phyloP scores from a whole-genome alignment of 1,140 invertebrate genomes.

The Drosophila bipectinata region DNA sequence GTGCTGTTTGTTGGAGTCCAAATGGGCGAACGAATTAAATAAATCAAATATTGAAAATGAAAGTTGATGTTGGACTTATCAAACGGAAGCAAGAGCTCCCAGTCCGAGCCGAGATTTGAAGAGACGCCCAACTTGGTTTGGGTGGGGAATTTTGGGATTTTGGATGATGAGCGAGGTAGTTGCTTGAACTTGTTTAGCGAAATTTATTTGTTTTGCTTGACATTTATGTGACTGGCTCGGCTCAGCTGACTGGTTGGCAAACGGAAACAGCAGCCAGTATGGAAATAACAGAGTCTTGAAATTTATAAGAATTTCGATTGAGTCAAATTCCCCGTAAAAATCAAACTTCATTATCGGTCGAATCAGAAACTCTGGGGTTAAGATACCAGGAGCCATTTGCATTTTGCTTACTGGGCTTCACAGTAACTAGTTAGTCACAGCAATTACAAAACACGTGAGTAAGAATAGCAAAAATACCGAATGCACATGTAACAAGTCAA shows the following conservation, averaged over 20 bases:
- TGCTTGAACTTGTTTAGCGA: conserved; percentile 26
- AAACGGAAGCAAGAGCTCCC: conserved; percentile 26
- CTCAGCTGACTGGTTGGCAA: conserved; percentile 24
- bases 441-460: conserved; percentile 70
- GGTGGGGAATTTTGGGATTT: conserved; percentile 1
- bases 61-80: conserved; percentile 45
- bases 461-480: conserved; percentile 62
- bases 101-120: neutral
- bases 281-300: conserved; percentile 20
- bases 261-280: conserved; percentile 34
- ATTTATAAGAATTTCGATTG: conserved; percentile 6
- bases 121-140: neutral
- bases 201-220: conserved; percentile 32
- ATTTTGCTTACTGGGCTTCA: conserved; percentile 40
- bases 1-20: conserved; percentile 33
- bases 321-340: conserved; percentile 41
- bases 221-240: conserved; percentile 20
- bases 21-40: conserved; percentile 63
- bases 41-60: conserved; percentile 56
- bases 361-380: conserved; percentile 15
- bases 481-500: conserved; percentile 63
- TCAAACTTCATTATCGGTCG: conserved; percentile 39
- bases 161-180: too few relatives aligned
- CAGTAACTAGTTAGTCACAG: conserved; percentile 20
- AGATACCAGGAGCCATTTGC: conserved; percentile 21